Percentiles rank a stretch among this genome's conserved stretches.
Evolutionary conservation across 2,797 vertebrate species (phyloP).

Genomic region (Helostoma temminkii): DNA sequence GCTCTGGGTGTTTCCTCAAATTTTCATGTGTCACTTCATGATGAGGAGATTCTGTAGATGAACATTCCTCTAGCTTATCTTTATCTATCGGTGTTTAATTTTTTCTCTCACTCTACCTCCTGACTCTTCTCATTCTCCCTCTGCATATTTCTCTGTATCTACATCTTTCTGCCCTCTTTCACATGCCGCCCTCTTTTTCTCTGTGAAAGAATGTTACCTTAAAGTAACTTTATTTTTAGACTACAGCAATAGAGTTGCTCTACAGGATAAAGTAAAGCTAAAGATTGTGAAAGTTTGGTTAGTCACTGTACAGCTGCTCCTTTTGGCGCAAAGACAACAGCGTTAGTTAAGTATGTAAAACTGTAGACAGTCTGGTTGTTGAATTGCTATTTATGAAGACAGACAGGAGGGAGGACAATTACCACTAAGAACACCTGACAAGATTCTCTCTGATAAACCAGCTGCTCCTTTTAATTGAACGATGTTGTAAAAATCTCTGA

Average conservation of each 20-base stretch:
- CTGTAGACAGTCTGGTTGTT: neutral
- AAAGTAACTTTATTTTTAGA: slow-evolving; percentile 36
- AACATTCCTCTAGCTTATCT: neutral
- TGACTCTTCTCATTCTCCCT: slow-evolving; percentile 6
- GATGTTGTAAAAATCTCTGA: slow-evolving; percentile 25
- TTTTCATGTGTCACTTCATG: neutral
- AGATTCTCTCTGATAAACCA: slow-evolving; percentile 6
- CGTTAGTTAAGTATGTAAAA: neutral
- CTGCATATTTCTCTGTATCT: neutral
- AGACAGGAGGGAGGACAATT: neutral
- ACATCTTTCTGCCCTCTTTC: slow-evolving; percentile 26
- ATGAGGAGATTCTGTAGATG: neutral
- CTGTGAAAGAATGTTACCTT: slow-evolving; percentile 43
- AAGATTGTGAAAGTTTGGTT: slow-evolving; percentile 2
- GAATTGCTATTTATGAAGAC: neutral
- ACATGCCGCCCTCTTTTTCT: slow-evolving; percentile 6
- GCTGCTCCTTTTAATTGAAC: slow-evolving; percentile 29
- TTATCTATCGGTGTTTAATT: neutral
- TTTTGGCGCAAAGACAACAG: slow-evolving; percentile 11
- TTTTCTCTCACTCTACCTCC: neutral
- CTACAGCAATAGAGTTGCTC: neutral
- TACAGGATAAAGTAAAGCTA: neutral
- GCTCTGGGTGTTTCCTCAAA: neutral
- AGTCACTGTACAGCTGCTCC: neutral
- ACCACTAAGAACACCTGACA: neutral